Base-by-base conservation (phyloP, 1,140 invertebrate species). In the Listronotus bonariensis region DNA sequence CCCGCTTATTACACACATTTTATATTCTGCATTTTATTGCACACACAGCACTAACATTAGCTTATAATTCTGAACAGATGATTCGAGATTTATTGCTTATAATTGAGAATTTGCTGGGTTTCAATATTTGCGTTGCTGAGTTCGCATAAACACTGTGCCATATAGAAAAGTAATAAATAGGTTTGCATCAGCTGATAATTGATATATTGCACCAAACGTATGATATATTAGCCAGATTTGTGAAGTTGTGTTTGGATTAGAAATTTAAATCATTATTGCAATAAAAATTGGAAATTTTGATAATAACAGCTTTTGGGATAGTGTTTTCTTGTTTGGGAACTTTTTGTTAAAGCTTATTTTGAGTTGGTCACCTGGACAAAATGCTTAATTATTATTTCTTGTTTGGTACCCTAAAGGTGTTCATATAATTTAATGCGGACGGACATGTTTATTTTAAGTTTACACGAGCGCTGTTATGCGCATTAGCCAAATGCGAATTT, bases 51-150 rank as follows among this genome's bases (percentile, higher is more conserved):
- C 20, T 58, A 42, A 48, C 56, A 58, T 58, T 48, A 48, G 56
- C 45, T 41, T 38, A 31, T 48, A 56, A 58, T 58, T 58, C 43
- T 41, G 45, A 48, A 45, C 56, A 58, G 56, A 58, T 58, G 56
- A 58, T 58, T 31, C 56, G 10, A 48, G 42, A 58, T 58, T 58
- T 58, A 58, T 58, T 17, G 56, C 26, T 42, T 48, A 58, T 58
- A 58, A 58, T 58, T 58, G 56, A 31, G 56, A 58, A 48, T 58
- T 58, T 58, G 56, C 56, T 32, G 18, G 20, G 56, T 58, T 48
- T 58, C 56, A 31, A 46, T 58, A 58, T 58, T 58, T 58, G 56
- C 56, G 43, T 58, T 48, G 34, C 15, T 34, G 17, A 41, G 52
- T 36, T 55, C 41, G 52, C 52, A 41, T 32, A 55, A 55, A 55